Evolutionary conservation across 2,797 vertebrate species (phyloP).

Genomic region (Coendou prehensilis): DNA sequence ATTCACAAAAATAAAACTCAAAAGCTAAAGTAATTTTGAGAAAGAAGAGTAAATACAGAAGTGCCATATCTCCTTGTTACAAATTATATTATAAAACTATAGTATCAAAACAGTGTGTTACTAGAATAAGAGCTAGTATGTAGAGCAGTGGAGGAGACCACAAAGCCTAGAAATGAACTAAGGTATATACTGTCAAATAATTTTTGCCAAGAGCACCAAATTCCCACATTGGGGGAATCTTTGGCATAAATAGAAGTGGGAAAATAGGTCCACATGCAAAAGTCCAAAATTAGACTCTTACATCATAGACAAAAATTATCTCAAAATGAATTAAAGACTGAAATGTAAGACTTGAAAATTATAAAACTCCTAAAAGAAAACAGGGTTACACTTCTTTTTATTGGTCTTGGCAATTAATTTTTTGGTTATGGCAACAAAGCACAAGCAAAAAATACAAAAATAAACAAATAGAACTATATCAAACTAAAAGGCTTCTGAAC

Average conservation of each 20-base stretch:
- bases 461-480: not conserved
- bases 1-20: not conserved
- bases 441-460: not conserved
- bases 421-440: not conserved
- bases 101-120: not conserved
- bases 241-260: not conserved
- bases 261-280: not conserved
- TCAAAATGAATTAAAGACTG: not conserved
- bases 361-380: not conserved
- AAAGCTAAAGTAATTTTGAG: not conserved
- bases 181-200: not conserved
- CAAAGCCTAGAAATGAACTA: not conserved
- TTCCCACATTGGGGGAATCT: not conserved
- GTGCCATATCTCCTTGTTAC: not conserved
- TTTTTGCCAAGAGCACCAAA: not conserved
- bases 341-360: not conserved
- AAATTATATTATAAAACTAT: not conserved
- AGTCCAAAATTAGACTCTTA: not conserved
- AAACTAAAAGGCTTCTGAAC: not conserved
- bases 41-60: not conserved
- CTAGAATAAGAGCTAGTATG: not conserved
- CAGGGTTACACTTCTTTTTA: not conserved
- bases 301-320: not conserved
- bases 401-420: not conserved
- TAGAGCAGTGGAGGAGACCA: not conserved